These are phyloP conservation scores for Neoascia interrupta DNA, from an alignment of 2,888 invertebrate genomes.

Conservation along the genomic window DNA sequence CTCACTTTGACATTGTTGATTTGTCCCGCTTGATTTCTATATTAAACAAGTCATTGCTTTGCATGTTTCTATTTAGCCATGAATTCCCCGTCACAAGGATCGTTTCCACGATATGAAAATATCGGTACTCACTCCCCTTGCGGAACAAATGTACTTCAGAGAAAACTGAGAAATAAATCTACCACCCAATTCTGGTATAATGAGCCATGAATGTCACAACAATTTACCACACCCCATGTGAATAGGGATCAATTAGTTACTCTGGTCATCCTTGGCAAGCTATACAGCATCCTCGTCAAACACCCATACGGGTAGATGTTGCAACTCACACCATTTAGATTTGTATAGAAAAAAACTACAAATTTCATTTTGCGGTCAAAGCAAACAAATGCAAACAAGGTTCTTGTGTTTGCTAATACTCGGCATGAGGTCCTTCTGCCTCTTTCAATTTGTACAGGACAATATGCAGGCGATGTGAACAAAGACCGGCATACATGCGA, in stretches of 20 bases:
- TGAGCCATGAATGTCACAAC: conserved; percentile 64
- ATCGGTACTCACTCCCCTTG: conserved; percentile 34
- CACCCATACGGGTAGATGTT: no score
- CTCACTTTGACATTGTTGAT: no score
- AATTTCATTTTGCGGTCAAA: conserved; percentile 65
- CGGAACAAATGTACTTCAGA: conserved; percentile 63
- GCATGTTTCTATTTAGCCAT: no score
- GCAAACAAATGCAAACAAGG: conserved; percentile 64
- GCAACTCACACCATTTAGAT: conserved; percentile 26
- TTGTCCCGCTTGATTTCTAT: no score
- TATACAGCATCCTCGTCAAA: no score
- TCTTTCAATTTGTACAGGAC: conserved; percentile 35
- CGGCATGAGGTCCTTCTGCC: conserved; percentile 66
- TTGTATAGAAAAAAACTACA: conserved; percentile 24
- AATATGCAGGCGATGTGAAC: conserved; percentile 32
- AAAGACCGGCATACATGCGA: conserved; percentile 18
- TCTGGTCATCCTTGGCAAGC: conserved; percentile 42
- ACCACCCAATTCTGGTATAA: conserved; percentile 58
- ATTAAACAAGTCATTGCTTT: no score
- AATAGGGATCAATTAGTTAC: conserved; percentile 68
- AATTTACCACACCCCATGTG: conserved; percentile 65
- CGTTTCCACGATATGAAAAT: no score
- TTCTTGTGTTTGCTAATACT: conserved; percentile 64
- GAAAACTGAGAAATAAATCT: conserved; percentile 50
- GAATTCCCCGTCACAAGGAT: no score